These are phyloP conservation scores for Coracopsis vasa DNA, from an alignment of 2,113 vertebrate genomes.

Conservation along the genomic window DNA sequence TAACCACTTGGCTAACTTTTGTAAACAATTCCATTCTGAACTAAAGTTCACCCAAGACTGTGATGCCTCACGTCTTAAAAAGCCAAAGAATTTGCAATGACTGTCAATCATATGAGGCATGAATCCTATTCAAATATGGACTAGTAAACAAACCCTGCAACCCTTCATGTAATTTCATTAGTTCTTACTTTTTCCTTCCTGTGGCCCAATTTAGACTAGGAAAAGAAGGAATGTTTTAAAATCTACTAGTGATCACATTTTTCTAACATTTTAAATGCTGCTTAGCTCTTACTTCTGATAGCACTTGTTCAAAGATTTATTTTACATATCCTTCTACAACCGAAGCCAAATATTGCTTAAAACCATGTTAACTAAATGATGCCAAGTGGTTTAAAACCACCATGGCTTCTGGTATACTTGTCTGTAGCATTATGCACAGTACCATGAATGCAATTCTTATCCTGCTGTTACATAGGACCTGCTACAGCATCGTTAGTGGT, in stretches of 20 bases:
- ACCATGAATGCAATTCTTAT: neutral
- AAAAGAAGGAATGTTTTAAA: neutral
- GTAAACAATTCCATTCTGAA: slow-evolving; percentile 18
- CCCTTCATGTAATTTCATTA: neutral
- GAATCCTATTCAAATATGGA: neutral
- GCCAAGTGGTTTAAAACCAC: neutral
- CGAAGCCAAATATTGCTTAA: neutral
- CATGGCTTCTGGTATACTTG: neutral
- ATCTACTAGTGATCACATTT: neutral
- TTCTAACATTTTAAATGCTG: neutral
- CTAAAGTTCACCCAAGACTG: neutral
- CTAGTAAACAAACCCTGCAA: neutral
- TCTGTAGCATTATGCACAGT: neutral
- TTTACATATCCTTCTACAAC: neutral
- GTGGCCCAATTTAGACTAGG: neutral
- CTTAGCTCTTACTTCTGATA: neutral
- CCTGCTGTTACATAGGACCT: neutral
- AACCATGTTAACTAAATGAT: neutral
- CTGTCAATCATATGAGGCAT: neutral
- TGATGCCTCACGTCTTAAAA: neutral
- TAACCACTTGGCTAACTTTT: slow-evolving; percentile 1
- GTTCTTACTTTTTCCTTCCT: neutral
- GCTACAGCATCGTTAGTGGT: neutral
- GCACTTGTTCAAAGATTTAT: neutral
- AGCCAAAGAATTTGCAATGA: neutral